Percentiles rank a stretch among this genome's conserved stretches.
Evolutionary conservation across 2,113 vertebrate species (phyloP).

Genomic region (Antechinus stuartii): DNA sequence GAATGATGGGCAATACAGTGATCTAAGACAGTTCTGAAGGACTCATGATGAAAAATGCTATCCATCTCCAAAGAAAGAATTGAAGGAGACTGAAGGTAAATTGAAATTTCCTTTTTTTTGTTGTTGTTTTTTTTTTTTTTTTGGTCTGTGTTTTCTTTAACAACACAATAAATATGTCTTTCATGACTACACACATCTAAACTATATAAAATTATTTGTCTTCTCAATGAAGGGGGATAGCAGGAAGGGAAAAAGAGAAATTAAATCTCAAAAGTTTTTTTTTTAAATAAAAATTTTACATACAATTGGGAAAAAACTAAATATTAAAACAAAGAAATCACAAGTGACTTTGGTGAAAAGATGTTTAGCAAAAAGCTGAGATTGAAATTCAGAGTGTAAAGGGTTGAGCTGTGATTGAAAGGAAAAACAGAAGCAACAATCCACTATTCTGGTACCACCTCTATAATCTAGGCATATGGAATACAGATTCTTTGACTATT

Average conservation of each 20-base stretch:
- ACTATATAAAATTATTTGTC: not conserved
- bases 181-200: not conserved
- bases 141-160: not conserved
- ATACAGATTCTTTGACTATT: not conserved
- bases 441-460: not conserved
- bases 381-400: not conserved
- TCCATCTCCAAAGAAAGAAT: not conserved
- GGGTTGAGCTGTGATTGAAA: not conserved
- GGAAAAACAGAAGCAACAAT: not conserved
- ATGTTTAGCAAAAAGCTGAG: not conserved
- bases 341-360: not conserved
- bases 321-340: not conserved
- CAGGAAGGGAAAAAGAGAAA: too few relatives aligned
- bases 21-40: not conserved
- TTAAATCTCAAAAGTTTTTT: too few relatives aligned
- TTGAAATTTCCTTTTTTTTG: not conserved
- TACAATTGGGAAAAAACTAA: not conserved
- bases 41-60: not conserved
- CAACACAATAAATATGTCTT: not conserved
- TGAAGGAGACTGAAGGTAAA: not conserved
- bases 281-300: too few relatives aligned
- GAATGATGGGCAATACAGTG: not conserved
- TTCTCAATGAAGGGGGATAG: not conserved
- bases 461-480: not conserved
- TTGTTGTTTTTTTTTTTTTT: not conserved